A percentile compares a stretch with the other conserved stretches of the same genome.
Conservation (phyloP, 2,797 vertebrate species). For the Aeoliscus strigatus region DNA sequence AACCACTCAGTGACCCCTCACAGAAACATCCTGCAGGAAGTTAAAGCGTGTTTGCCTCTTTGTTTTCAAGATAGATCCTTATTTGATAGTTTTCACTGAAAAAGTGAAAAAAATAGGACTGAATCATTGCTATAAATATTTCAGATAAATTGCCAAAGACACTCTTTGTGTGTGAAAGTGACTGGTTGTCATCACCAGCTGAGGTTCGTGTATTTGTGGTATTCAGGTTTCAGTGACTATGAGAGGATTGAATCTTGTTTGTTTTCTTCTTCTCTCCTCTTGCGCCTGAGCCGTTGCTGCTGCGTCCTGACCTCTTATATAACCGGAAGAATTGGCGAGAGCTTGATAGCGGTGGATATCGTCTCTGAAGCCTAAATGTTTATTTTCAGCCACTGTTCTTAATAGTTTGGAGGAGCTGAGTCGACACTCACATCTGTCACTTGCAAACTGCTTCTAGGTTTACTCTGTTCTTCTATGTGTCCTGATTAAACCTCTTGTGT, state of each 20-base stretch:
- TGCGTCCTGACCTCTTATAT: conserved; percentile 42
- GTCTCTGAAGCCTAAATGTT: conserved; percentile 51
- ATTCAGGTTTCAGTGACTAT: conserved; percentile 4
- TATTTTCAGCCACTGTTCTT: conserved; percentile 54
- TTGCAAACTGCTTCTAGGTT: conserved; percentile 9
- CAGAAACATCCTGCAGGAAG: too few relatives aligned
- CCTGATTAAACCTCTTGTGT: conserved; percentile 6
- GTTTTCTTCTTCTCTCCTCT: conserved; percentile 13
- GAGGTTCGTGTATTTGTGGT: not conserved
- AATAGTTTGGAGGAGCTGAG: conserved; percentile 40
- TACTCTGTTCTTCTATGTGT: conserved; percentile 7
- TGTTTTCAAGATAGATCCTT: too few relatives aligned
- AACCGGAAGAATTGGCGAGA: conserved; percentile 37
- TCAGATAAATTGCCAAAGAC: too few relatives aligned
- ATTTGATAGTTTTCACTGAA: too few relatives aligned
- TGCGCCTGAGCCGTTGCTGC: conserved; percentile 11
- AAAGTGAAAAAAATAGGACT: too few relatives aligned
- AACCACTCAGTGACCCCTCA: too few relatives aligned
- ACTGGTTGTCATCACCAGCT: too few relatives aligned
- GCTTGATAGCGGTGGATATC: conserved; percentile 31
- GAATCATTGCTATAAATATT: too few relatives aligned
- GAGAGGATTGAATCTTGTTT: conserved; percentile 9
- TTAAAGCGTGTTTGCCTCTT: too few relatives aligned
- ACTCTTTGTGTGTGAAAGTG: too few relatives aligned
- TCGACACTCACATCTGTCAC: conserved; percentile 46